phyloP scores from a whole-genome alignment of 1,140 invertebrate species.

The Charaxes varanes region DNA sequence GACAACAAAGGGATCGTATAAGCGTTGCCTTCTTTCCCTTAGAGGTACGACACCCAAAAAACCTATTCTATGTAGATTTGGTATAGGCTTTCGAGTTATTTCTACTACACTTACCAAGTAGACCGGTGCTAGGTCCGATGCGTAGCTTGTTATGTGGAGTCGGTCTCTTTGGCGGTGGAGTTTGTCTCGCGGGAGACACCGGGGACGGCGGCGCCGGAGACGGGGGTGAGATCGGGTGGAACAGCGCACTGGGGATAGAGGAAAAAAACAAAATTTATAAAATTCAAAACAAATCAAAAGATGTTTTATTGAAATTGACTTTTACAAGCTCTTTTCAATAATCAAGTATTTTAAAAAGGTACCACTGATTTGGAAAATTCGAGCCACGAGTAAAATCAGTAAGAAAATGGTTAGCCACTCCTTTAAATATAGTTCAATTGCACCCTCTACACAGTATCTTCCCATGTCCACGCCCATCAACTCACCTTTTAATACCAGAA shows the following conservation, averaged over 20 bases:
- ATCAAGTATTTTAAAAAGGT: too few species aligned
- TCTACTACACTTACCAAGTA: conserved; percentile 32
- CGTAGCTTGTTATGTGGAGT: conserved; percentile 25
- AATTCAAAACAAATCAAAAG: background rate
- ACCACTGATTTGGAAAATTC: too few species aligned
- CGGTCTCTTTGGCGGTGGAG: conserved; percentile 11
- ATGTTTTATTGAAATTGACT: background rate
- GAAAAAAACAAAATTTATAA: background rate
- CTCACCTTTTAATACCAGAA: conserved; percentile 88
- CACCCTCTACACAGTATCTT: background rate
- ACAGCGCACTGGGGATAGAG: conserved; percentile 38
- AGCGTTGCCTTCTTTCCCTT: too few species aligned
- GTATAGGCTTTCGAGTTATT: background rate
- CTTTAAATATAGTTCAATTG: background rate
- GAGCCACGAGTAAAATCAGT: too few species aligned
- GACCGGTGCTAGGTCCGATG: conserved; percentile 47
- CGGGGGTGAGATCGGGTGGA: conserved; percentile 37
- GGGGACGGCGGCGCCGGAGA: conserved; percentile 28
- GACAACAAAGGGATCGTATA: too few species aligned
- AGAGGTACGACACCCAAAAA: too few species aligned
- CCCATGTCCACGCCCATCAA: conserved; percentile 3
- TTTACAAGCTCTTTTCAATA: too few species aligned
- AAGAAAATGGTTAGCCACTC: too few species aligned
- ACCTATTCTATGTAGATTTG: too few species aligned
- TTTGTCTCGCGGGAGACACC: conserved; percentile 19